These are phyloP conservation scores for Lepidurus packardi DNA, from an alignment of 1,140 invertebrate genomes.

Conservation along the genomic window DNA sequence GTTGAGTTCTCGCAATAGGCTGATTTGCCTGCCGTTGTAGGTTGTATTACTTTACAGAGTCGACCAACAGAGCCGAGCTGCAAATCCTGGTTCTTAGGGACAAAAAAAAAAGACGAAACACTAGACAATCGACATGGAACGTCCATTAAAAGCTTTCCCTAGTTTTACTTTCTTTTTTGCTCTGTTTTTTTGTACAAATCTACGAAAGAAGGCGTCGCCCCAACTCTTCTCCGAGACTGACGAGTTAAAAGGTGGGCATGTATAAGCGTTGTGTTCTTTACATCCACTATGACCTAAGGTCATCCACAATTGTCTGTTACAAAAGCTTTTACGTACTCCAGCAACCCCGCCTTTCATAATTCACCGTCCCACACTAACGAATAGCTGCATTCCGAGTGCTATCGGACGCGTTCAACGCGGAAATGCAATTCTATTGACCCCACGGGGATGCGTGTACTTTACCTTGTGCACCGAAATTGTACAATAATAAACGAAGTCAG, in stretches of 20 bases:
- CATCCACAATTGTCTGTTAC: no score
- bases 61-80: not conserved
- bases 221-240: not conserved
- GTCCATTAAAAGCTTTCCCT: conserved; percentile 9
- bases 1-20: not conserved
- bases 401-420: no score
- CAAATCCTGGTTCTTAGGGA: no score
- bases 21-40: not conserved
- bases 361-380: no score
- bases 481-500: no score
- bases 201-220: not conserved
- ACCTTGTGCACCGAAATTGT: no score
- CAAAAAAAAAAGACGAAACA: not conserved
- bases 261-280: not conserved
- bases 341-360: no score
- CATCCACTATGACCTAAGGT: no score
- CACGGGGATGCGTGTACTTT: no score
- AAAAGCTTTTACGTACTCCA: no score
- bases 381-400: no score
- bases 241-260: not conserved
- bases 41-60: not conserved
- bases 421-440: no score
- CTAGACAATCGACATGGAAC: conserved; percentile 1
- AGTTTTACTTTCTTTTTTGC: not conserved
- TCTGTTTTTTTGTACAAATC: not conserved